A percentile compares a stretch with the other conserved stretches of the same genome.
Evolutionary conservation across 2,797 vertebrate species (phyloP).

Genomic region (Bufotes viridis): DNA sequence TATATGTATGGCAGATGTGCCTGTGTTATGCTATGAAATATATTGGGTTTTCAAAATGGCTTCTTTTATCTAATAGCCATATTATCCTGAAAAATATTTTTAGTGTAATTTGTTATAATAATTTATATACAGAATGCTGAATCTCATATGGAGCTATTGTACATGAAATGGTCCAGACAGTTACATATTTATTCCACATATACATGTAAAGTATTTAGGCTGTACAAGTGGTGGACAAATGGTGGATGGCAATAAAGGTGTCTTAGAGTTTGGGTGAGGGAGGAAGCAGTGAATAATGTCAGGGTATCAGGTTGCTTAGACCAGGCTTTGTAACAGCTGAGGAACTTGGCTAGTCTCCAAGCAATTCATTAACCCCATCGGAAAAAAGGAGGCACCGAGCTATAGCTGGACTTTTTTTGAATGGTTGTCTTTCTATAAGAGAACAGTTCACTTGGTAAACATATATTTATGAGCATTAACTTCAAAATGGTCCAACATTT

Average conservation of each 20-base stretch:
- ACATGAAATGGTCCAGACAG: background rate
- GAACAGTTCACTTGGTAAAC: background rate
- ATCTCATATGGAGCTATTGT: background rate
- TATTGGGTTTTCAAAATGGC: no score
- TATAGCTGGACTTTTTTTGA: background rate
- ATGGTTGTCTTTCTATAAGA: background rate
- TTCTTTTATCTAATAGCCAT: no score
- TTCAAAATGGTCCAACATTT: background rate
- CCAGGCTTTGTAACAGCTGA: conserved; percentile 34
- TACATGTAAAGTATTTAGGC: background rate
- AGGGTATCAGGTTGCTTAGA: conserved; percentile 24
- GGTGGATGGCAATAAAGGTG: conserved; percentile 21
- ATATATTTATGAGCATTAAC: background rate
- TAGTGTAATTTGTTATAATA: background rate
- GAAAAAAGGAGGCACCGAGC: background rate
- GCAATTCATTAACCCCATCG: conserved; percentile 22
- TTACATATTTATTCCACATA: background rate
- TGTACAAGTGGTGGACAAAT: conserved; percentile 18
- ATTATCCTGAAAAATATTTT: background rate
- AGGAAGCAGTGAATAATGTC: conserved; percentile 17
- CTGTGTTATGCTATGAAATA: no score
- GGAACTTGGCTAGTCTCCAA: conserved; percentile 38
- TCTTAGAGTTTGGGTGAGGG: background rate
- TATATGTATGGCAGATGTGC: no score
- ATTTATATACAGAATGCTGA: background rate